Percentiles rank a stretch among this genome's conserved stretches.
These are phyloP conservation scores for Rambutsinella grinnellia DNA, from an alignment of 2,888 invertebrate genomes.

Conservation along the genomic window DNA sequence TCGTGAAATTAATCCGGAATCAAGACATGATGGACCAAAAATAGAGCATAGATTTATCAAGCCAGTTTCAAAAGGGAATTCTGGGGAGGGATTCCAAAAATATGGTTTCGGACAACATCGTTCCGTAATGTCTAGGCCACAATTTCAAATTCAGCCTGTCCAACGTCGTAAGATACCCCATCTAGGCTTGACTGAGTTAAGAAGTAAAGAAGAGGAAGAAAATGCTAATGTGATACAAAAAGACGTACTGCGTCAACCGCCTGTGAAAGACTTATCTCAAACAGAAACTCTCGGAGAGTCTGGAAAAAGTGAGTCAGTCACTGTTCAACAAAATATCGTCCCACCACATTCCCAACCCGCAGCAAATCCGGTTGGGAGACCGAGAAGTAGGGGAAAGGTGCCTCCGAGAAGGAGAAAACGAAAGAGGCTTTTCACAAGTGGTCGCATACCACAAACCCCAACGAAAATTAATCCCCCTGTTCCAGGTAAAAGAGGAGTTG, in stretches of 20 bases:
- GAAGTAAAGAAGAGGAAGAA: slow-evolving; percentile 34
- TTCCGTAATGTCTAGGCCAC: slow-evolving; percentile 17
- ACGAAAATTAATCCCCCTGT: slow-evolving; percentile 32
- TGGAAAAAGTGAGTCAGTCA: background rate
- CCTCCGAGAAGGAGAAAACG: slow-evolving; percentile 56
- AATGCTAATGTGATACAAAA: slow-evolving; percentile 47
- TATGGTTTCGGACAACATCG: slow-evolving; percentile 44
- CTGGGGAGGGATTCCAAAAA: slow-evolving; percentile 33
- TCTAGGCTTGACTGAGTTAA: slow-evolving; percentile 38
- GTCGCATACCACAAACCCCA: slow-evolving; percentile 20
- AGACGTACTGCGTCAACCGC: slow-evolving; percentile 8
- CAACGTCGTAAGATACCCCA: slow-evolving; percentile 36
- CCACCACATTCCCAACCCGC: background rate
- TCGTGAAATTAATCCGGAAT: slow-evolving; percentile 48
- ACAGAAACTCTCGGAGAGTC: background rate
- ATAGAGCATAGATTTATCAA: slow-evolving; percentile 48
- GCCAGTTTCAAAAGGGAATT: slow-evolving; percentile 11
- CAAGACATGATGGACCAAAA: slow-evolving; percentile 46
- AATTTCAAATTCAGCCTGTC: slow-evolving; percentile 2
- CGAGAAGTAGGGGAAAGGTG: slow-evolving; percentile 53
- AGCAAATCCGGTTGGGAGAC: slow-evolving; percentile 29
- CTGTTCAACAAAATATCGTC: background rate
- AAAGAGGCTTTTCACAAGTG: slow-evolving; percentile 52
- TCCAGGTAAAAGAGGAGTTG: slow-evolving; percentile 39
- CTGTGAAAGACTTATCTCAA: slow-evolving; percentile 4